Base-by-base conservation (phyloP, 2,888 invertebrate species). In the Leptinotarsa peninsularis region DNA sequence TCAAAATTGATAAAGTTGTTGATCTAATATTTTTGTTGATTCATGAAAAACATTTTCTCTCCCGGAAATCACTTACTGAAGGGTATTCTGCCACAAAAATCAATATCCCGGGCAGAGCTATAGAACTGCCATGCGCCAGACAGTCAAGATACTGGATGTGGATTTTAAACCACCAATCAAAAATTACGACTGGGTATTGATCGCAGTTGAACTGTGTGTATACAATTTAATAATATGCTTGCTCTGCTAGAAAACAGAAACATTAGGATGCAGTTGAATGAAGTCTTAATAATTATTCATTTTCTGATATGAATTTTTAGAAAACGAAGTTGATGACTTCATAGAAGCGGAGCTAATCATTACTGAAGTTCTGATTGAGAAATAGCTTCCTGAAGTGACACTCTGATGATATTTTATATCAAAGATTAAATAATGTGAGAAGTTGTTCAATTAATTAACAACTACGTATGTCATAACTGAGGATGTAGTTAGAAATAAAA, bases 111-210 rank as follows among this genome's bases (percentile, higher is more conserved):
- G 63, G 43, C 63, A 27, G n/a, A 33, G 63, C 33, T 43, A 14
- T n/a, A 15, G 17, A 43, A 27, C 33, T 33, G 63, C 10, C 43
- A 33, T 33, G 63, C 63, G 63, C 13, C 33, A 43, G 33, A 17
- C n/a, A 15, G 33, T 5, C n/a, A 7, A 63, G 17, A 63, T 43
- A 33, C 63, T 63, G 63, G 63, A 33, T 63, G 33, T 63, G 63
- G 43, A 63, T 63, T 63, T 18, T 13, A 7, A 33, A 63, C 63
- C 3, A n/a, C 63, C 63, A 63, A 63, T 63, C 63, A 63, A 43
- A 27, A 63, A 33, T 63, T 33, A 63, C 5, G 1, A 33, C 43
- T 63, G 17, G n/a, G 63, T 63, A 63, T 63, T 63, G 63, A 63
- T 63, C 63, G 27, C 15, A 43, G 7, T 33, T 15, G 5, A 2